Evolutionary conservation across 2,113 vertebrate genomes (phyloP), one percentile per base, ranked within the genome.

Genomic region (Cathartes aura): DNA sequence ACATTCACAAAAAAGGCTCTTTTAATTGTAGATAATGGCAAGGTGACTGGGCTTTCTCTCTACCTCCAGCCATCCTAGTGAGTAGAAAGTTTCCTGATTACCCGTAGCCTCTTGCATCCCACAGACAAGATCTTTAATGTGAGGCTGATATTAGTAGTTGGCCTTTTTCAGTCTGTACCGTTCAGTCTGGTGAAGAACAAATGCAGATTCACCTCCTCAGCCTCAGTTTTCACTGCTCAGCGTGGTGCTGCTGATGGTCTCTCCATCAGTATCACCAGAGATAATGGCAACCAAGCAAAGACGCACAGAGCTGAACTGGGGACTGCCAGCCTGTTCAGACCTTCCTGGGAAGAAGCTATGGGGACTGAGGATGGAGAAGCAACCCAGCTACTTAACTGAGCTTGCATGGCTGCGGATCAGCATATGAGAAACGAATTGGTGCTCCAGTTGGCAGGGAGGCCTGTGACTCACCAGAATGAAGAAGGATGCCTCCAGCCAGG

Each of bases 401-500:
- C 47, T 83, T 40, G 17, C 36, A 30, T 4, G 87, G 50, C 50
- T 85, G 87, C 62, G 45, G 70, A 71, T 3, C 43, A 73, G 20
- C 58, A 8, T 9, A 13, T 0, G 15, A 89, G 73, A n/a, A 89
- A 60, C 3, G 2, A 89, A 32, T 5, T 55, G 79, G 74, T 86
- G 71, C 67, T 86, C 12, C 75, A 66, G 58, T 9, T 78, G 93
- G 71, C 92, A 86, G 55, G 81, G 73, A 67, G 82, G 48, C 26
- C 42, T 17, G 29, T n/a, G 82, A 89, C 83, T 96, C 17, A 42
- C 63, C 63, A 81, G 86, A 80, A 80, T 10, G 36, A 74, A 89
- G 90, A 79, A 82, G 67, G 91, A 56, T 70, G 89, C 91, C 91
- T 92, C 59, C 50, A 94, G 80, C 80, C 24, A 24, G 86, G 93